phyloP scores from a whole-genome alignment of 2,797 vertebrate species.

The Luscinia megarhynchos region DNA sequence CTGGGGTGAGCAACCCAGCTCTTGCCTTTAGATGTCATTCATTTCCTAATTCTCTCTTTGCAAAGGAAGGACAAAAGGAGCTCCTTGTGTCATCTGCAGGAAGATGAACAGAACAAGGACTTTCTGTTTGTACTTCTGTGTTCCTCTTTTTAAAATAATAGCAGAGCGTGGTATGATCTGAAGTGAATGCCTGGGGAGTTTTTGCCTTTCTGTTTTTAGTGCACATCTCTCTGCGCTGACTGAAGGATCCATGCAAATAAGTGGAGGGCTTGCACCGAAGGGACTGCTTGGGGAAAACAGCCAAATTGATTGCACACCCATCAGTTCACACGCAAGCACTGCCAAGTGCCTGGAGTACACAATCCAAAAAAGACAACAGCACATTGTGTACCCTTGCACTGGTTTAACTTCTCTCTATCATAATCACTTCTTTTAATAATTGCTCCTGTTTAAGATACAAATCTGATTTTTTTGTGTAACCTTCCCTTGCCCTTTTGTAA shows the following conservation, averaged over 20 bases:
- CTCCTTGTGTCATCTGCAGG: background rate
- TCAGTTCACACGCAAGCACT: conserved; percentile 15
- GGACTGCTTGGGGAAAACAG: background rate
- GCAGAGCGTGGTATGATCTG: background rate
- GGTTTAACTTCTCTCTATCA: background rate
- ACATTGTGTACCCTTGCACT: conserved; percentile 33
- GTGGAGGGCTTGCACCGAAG: background rate
- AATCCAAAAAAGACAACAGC: conserved; percentile 23
- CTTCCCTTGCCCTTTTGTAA: background rate
- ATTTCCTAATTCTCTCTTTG: background rate
- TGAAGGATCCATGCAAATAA: conserved; percentile 5
- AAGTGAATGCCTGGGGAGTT: conserved; percentile 2
- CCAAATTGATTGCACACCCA: conserved; percentile 40
- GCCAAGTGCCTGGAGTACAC: conserved; percentile 42
- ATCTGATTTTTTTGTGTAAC: background rate
- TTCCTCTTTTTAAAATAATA: conserved; percentile 42
- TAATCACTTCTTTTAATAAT: background rate
- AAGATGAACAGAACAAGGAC: background rate
- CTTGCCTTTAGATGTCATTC: background rate
- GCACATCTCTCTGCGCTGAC: background rate
- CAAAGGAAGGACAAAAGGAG: background rate
- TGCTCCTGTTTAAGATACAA: background rate
- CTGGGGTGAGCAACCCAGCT: background rate
- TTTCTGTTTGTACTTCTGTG: conserved; percentile 9
- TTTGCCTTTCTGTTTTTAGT: background rate